Conservation (phyloP, 1,140 invertebrate genomes). For the Drosophila melanica region DNA sequence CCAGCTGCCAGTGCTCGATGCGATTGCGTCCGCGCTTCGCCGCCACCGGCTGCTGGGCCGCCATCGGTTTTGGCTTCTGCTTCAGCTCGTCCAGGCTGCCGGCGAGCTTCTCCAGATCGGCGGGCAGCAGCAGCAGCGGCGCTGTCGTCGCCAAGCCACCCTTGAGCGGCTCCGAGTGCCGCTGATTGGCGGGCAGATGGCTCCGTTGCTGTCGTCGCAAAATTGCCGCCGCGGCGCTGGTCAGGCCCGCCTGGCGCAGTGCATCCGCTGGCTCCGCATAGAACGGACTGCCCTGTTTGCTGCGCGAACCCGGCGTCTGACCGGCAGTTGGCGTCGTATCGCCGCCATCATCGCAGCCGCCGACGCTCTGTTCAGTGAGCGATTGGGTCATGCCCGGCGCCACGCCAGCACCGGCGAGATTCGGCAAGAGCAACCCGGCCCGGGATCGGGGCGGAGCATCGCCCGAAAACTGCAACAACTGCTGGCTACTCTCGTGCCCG, state of each 20-base stretch:
- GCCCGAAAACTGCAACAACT: constrained; percentile 69
- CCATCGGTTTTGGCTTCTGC: constrained; percentile 68
- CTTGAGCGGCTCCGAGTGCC: constrained; percentile 86
- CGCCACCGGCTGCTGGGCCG: constrained; percentile 28
- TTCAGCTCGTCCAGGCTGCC: constrained; percentile 81
- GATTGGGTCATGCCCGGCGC: constrained; percentile 61
- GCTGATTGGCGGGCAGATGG: constrained; percentile 83
- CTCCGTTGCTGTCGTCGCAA: constrained; percentile 74
- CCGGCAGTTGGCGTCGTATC: constrained; percentile 74
- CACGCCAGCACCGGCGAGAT: constrained; percentile 15
- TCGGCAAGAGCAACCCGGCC: constrained; percentile 68
- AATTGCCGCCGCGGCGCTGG: constrained; percentile 81
- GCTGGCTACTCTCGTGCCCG: constrained; percentile 56
- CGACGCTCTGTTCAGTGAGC: constrained; percentile 29
- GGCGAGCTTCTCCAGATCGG: constrained; percentile 76
- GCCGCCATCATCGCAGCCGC: constrained; percentile 48
- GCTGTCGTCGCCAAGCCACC: constrained; percentile 45
- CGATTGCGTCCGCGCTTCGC: constrained; percentile 76
- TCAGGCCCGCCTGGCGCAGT: constrained; percentile 85
- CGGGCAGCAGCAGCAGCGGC: constrained; percentile 56
- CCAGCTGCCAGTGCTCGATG: constrained; percentile 90
- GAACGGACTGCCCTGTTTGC: constrained; percentile 90
- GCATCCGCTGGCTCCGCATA: constrained; percentile 97
- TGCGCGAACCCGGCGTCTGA: constrained; percentile 68
- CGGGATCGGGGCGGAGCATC: constrained; percentile 71